These are phyloP conservation scores for Hycleus phaleratus DNA, from an alignment of 1,140 invertebrate genomes.

Conservation along the genomic window DNA sequence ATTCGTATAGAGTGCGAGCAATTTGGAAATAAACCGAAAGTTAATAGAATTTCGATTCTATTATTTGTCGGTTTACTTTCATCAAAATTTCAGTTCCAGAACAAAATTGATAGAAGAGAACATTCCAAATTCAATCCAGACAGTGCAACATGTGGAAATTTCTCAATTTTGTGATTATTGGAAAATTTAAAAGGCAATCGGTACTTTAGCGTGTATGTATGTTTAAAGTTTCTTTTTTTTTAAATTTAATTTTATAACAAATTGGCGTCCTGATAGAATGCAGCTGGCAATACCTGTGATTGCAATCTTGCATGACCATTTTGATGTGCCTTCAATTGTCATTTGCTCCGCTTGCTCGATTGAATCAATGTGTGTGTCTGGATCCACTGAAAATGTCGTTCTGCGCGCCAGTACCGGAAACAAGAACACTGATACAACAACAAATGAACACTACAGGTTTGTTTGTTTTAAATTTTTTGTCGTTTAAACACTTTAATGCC, in stretches of 20 bases:
- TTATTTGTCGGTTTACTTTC: too few relatives aligned
- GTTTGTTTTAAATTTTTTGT: too few relatives aligned
- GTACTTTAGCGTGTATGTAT: conserved; percentile 19
- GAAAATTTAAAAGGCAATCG: conserved; percentile 10
- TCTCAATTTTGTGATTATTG: too few relatives aligned
- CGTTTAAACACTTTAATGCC: too few relatives aligned
- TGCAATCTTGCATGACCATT: conserved; percentile 99
- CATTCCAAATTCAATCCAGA: too few relatives aligned
- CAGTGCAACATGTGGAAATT: too few relatives aligned
- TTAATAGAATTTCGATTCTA: too few relatives aligned
- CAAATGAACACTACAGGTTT: neutral
- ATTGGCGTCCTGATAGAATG: conserved; percentile 37
- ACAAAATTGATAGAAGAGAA: too few relatives aligned
- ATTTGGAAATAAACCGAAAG: too few relatives aligned
- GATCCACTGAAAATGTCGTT: conserved; percentile 95
- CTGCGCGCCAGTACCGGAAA: conserved; percentile 57
- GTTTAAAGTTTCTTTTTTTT: neutral
- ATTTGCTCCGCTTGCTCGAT: conserved; percentile 95
- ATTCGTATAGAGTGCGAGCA: too few relatives aligned
- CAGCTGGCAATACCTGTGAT: conserved; percentile 75
- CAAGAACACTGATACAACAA: conserved; percentile 41
- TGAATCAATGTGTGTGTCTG: conserved; percentile 97
- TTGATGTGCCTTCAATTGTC: conserved; percentile 98
- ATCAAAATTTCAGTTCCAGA: too few relatives aligned
- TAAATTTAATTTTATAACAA: neutral